phyloP scores from a whole-genome alignment of 2,888 invertebrate species.

The Enchytraeus crypticus region DNA sequence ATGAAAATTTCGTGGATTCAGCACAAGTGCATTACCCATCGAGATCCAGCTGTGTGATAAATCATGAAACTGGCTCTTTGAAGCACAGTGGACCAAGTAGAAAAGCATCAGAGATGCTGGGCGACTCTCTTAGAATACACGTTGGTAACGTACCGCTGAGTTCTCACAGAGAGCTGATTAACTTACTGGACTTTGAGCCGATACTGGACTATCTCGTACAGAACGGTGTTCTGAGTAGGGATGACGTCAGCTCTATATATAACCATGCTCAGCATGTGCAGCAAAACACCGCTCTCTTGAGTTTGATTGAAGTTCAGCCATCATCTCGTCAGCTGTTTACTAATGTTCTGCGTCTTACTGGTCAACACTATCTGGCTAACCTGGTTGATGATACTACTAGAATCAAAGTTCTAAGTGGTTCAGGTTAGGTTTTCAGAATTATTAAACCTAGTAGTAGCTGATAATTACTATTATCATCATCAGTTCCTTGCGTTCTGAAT shows the following conservation, averaged over 20 bases:
- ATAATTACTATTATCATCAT: neutral
- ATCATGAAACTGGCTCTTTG: too few species aligned
- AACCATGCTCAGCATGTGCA: conserved; percentile 8
- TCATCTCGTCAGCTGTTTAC: conserved; percentile 37
- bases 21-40: too few species aligned
- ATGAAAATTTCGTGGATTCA: too few species aligned
- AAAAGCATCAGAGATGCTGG: too few species aligned
- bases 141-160: too few species aligned
- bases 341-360: conserved; percentile 43
- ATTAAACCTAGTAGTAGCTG: too few species aligned
- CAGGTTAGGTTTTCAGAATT: conserved; percentile 8
- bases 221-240: conserved; percentile 33
- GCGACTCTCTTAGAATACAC: too few species aligned
- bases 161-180: conserved; percentile 39
- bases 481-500: too few species aligned
- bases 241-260: neutral
- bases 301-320: conserved; percentile 32
- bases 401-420: conserved; percentile 16
- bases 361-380: conserved; percentile 43
- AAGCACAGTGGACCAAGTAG: too few species aligned
- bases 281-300: conserved; percentile 37
- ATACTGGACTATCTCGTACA: conserved; percentile 44
- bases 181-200: conserved; percentile 38
- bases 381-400: conserved; percentile 36
- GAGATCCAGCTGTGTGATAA: too few species aligned